These are phyloP conservation scores for Dascyllus trimaculatus DNA, from an alignment of 2,113 vertebrate species.

Conservation along the genomic window DNA sequence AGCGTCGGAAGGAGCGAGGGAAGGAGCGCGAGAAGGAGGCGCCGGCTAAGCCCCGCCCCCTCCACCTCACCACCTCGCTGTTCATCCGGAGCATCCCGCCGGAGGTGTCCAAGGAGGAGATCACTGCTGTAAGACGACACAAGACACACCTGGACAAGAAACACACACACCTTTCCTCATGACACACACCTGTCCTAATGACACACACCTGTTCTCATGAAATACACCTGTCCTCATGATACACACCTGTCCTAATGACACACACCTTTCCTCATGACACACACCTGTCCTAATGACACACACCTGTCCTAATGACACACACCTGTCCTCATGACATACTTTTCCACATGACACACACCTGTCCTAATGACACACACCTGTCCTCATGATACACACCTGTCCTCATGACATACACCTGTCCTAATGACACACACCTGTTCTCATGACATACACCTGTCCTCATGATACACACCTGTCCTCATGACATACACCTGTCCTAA, in stretches of 20 bases:
- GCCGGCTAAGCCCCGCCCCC: slow-evolving; percentile 87
- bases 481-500: no score
- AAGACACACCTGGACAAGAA: no score
- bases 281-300: background rate
- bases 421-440: no score
- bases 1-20: slow-evolving; percentile 68
- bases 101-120: slow-evolving; percentile 91
- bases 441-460: no score
- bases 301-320: no score
- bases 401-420: slow-evolving; percentile 1
- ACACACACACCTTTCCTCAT: background rate
- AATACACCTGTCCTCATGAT: no score
- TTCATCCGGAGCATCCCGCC: slow-evolving; percentile 93
- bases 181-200: background rate
- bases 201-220: background rate
- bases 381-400: background rate
- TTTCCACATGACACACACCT: no score
- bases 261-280: no score
- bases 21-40: slow-evolving; percentile 80
- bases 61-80: slow-evolving; percentile 92
- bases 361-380: no score
- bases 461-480: no score
- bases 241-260: no score
- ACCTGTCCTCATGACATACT: no score
- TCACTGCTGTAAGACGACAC: slow-evolving; percentile 86